Base-by-base conservation (phyloP, 1,140 invertebrate genomes). In the Mya arenaria region DNA sequence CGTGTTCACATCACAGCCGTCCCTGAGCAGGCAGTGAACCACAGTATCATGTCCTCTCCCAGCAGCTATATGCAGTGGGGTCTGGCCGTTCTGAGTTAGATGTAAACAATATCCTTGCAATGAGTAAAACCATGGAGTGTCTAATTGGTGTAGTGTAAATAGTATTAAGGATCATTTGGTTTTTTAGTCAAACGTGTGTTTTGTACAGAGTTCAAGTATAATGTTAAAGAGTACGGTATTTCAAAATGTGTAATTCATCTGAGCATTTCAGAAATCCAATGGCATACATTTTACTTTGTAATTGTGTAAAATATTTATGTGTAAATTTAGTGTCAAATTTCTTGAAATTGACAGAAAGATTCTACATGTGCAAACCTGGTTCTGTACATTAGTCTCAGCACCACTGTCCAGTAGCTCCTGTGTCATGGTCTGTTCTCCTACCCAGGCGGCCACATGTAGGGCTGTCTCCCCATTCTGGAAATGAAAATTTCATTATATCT, bases 1-100 rank as follows among this genome's bases (percentile, higher is more conserved):
- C 19, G 1, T 95, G 90, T 98, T 96, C 0, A 96, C 95, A 88
- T 95, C 94, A 0, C 97, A 96, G 1, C 96, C 96, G 1, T 95
- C 95, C 71, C 95, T 94, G 10, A 97, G 91, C 28, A 98, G 93
- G 58, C 96, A 94, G 83, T 95, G 95, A 2, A 95, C 23, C 0
- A 98, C 86, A 32, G 88, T 71, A 25, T 92, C 96, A 86, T 95
- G 93, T 34, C 92, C 93, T 71, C 93, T 92, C 37, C 94, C 88
- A 23, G 93, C 94, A 23, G 95, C 96, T 92, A 96, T 95, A 91
- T 96, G 96, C 41, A 96, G 93, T 2, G 96, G 95, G 23, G 96
- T 96, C 86, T 96, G 95, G 85, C 95, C 95, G 55, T 81, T 97
- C 87, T 96, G 62, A 30, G n/a, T n/a, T n/a, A n/a, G n/a, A n/a